phyloP scores from a whole-genome alignment of 2,888 invertebrate species.

The Acrocyrtus sp. region DNA sequence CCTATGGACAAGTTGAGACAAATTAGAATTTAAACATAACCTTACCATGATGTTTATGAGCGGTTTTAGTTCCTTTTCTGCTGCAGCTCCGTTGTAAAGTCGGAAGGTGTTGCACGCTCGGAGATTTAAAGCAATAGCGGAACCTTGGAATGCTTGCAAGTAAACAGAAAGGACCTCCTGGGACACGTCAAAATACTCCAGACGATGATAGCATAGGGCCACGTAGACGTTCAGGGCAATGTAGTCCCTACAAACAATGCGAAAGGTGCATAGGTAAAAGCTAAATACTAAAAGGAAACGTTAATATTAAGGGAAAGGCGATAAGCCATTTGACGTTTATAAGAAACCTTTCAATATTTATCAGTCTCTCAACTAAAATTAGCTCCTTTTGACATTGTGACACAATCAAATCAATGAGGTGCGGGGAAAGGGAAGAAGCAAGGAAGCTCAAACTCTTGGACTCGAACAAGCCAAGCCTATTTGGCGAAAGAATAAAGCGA shows the following conservation, averaged over 20 bases:
- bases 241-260: slow-evolving; percentile 79
- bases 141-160: slow-evolving; percentile 89
- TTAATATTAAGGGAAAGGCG: too few species aligned
- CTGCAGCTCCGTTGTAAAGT: slow-evolving; percentile 93
- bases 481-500: background rate
- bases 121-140: slow-evolving; percentile 94
- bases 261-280: slow-evolving; percentile 14
- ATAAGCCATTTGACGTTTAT: background rate
- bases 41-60: slow-evolving; percentile 68
- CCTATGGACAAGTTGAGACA: background rate
- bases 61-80: slow-evolving; percentile 89
- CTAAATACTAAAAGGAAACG: background rate
- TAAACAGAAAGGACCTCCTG: slow-evolving; percentile 94
- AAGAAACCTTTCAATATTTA: slow-evolving; percentile 43
- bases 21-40: background rate
- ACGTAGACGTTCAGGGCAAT: slow-evolving; percentile 97
- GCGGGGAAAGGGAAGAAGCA: slow-evolving; percentile 42
- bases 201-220: slow-evolving; percentile 96
- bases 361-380: slow-evolving; percentile 55
- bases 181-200: slow-evolving; percentile 98
- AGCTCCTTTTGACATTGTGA: slow-evolving; percentile 54
- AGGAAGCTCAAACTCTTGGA: slow-evolving; percentile 31
- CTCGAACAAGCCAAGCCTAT: slow-evolving; percentile 36
- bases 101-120: slow-evolving; percentile 86
- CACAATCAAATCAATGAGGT: slow-evolving; percentile 54